These are phyloP conservation scores for Lithophane socia DNA, from an alignment of 2,888 invertebrate genomes.

Conservation along the genomic window DNA sequence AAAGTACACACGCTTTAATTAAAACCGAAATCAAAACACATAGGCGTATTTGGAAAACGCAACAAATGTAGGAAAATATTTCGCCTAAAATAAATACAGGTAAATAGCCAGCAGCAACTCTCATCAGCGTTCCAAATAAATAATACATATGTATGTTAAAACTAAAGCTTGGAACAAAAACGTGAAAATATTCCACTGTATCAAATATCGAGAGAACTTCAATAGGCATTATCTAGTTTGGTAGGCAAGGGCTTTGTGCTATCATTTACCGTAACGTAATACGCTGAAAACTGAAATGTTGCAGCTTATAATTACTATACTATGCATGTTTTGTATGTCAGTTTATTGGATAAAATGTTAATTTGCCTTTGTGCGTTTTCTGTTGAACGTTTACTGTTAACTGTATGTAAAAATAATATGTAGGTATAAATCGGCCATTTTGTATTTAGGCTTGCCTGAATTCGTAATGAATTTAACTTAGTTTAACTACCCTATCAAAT, in stretches of 20 bases:
- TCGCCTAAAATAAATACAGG: constrained; percentile 23
- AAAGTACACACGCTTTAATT: constrained; percentile 6
- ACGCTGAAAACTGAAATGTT: constrained; percentile 33
- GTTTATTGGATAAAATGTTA: constrained; percentile 23
- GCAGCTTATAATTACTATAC: constrained; percentile 34
- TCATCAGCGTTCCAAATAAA: constrained; percentile 47
- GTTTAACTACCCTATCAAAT: neutral
- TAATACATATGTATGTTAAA: constrained; percentile 36
- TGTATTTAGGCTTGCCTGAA: neutral
- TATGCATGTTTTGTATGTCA: neutral
- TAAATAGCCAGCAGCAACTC: constrained; percentile 35
- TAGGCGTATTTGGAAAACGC: constrained; percentile 14
- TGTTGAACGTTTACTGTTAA: neutral
- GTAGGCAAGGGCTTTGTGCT: constrained; percentile 11
- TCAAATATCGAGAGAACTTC: constrained; percentile 45
- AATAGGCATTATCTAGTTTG: neutral
- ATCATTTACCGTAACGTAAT: constrained; percentile 37
- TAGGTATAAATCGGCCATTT: neutral
- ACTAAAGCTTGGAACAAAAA: constrained; percentile 47
- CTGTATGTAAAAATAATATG: neutral
- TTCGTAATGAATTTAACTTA: neutral
- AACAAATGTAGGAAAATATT: constrained; percentile 30
- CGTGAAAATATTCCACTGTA: constrained; percentile 32
- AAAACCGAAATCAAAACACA: constrained; percentile 26
- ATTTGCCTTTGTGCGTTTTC: constrained; percentile 22